Base-by-base conservation (phyloP, 1,140 invertebrate genomes). In the Cyrtorhinus lividipennis region DNA sequence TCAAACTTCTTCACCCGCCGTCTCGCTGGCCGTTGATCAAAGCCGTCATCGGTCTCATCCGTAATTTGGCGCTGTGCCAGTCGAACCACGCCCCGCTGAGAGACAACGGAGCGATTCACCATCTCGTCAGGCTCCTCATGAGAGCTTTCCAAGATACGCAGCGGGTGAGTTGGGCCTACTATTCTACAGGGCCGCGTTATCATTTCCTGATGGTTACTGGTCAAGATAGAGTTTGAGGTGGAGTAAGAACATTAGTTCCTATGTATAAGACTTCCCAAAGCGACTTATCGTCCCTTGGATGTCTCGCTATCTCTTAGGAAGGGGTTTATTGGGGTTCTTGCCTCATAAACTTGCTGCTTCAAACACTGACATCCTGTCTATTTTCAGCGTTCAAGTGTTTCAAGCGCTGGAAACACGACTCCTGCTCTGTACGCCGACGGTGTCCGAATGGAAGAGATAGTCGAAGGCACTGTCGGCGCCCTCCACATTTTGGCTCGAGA, bases 401-500 rank as follows among this genome's bases (percentile, higher is more conserved):
- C 88, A 62, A 82, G 85, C 18, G 88, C 84, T 24, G 83, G 82
- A 62, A 83, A 85, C 24, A 80, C 82, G 26, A 25, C 64, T 1
- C 65, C 75, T 23, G 77, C 79, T 12, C 85, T 87, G 1, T 95
- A 95, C 74, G 89, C 93, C 1, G 94, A 98, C 77, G 94, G 94
- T 62, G 94, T 98, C 0, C 81, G 93, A 26, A 97, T 98, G 95
- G 95, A 98, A 72, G 95, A 98, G 76, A 96, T 98, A 65, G 92
- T 98, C 8, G 95, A 98, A 75, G 93, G 94, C 38, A 94, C 92
- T 20, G 93, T 98, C 10, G 95, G 95, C 1, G 95, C 95, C 26
- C 80, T 99, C 56, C 95, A 99, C 73, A 96, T 98, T 71, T 78
- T 99, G n/a, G 94, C 95, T 0, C 77, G 93, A 59, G 95, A 99